Evolutionary conservation across 2,113 vertebrate genomes (phyloP).

Genomic region (Tauraco erythrolophus): DNA sequence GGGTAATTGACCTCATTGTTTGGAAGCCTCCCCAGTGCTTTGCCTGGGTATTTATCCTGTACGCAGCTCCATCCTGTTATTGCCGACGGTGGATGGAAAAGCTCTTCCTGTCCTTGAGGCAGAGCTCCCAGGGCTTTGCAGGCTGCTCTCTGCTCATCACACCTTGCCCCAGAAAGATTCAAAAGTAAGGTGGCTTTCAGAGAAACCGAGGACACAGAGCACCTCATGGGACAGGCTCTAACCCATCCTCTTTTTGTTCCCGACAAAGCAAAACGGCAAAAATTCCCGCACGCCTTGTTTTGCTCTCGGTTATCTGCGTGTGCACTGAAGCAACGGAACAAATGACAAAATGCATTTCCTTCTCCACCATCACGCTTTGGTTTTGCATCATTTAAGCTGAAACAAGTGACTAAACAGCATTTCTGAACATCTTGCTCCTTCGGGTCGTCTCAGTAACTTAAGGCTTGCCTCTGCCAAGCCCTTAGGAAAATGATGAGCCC

Average conservation of each 20-base stretch:
- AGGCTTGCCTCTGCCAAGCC: neutral
- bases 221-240: neutral
- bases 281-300: neutral
- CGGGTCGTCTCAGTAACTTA: neutral
- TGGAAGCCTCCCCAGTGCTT: neutral
- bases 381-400: neutral
- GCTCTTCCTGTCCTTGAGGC: neutral
- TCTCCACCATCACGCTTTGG: neutral
- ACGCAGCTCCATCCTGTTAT: neutral
- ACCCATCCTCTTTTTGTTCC: neutral
- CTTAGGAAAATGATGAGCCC: neutral
- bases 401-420: neutral
- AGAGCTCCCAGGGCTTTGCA: neutral
- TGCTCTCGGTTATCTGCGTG: neutral
- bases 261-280: neutral
- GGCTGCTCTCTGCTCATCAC: neutral
- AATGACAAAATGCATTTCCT: neutral
- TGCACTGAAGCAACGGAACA: neutral
- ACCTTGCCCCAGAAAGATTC: neutral
- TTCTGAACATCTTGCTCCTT: neutral
- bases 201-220: fast-evolving
- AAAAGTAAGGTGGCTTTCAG: neutral
- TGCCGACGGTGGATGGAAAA: neutral
- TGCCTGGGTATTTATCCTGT: neutral
- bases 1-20: neutral